Evolutionary conservation across 64 coral and sea anemone species (phyloP).

Genomic region (Porites lutea): DNA sequence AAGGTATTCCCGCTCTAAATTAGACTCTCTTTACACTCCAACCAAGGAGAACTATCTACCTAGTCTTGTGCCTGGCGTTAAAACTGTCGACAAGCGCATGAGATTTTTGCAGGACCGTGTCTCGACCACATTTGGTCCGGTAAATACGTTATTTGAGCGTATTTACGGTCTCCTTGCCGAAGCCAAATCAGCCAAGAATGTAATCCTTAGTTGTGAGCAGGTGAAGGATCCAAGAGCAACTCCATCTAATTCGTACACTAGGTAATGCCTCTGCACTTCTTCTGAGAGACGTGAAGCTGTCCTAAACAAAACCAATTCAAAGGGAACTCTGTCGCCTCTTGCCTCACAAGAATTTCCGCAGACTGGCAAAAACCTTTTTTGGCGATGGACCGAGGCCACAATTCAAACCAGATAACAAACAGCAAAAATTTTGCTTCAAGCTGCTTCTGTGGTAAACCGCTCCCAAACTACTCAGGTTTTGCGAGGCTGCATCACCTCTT

Average conservation of each 20-base stretch:
- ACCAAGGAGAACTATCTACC: no score
- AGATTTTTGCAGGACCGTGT: no score
- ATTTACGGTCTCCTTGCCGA: conserved; percentile 11
- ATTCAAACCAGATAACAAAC: conserved; percentile 35
- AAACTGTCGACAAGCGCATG: no score
- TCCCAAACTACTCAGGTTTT: not conserved
- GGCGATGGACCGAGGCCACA: conserved; percentile 18
- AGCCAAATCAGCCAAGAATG: not conserved
- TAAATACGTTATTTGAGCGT: conserved; percentile 39
- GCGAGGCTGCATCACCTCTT: conserved; percentile 7
- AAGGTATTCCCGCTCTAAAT: no score
- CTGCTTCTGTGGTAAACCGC: conserved; percentile 7
- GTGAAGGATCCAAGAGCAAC: not conserved
- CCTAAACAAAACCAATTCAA: conserved; percentile 24
- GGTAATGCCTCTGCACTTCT: conserved; percentile 43
- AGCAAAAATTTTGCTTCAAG: conserved; percentile 29
- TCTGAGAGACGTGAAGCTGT: conserved; percentile 5
- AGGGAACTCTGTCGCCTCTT: conserved; percentile 18
- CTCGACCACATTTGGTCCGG: conserved; percentile 7
- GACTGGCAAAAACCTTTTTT: conserved; percentile 23
- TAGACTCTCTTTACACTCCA: no score
- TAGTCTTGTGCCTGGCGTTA: no score
- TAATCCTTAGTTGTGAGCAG: conserved; percentile 22
- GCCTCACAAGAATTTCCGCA: not conserved
- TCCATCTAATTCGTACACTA: not conserved